A percentile compares a stretch with the other conserved stretches of the same genome.
Evolutionary conservation across 2,888 invertebrate species (phyloP).

Genomic region (Chloroclystis v-ata): DNA sequence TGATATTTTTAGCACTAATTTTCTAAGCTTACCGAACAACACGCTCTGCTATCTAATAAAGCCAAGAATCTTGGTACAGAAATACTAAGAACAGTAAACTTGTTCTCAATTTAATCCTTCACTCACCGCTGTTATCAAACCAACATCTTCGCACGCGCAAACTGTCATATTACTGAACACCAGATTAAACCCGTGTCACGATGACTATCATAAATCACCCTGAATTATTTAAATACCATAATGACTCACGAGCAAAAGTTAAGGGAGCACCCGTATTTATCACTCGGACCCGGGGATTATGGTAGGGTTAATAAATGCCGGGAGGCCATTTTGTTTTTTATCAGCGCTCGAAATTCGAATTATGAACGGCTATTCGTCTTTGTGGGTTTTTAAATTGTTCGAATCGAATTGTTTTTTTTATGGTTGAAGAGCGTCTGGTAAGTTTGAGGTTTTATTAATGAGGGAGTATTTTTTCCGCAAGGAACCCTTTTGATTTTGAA

Average conservation of each 20-base stretch:
- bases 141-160: slow-evolving; percentile 32
- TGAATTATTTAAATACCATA: slow-evolving; percentile 78
- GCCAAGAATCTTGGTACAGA: no score
- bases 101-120: slow-evolving; percentile 23
- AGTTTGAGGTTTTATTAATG: slow-evolving; percentile 5
- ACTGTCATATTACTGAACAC: slow-evolving; percentile 35
- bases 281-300: slow-evolving; percentile 61
- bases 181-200: slow-evolving; percentile 59
- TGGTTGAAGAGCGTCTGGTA: slow-evolving; percentile 4
- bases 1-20: no score
- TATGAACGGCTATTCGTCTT: slow-evolving; percentile 61
- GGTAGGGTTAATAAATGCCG: slow-evolving; percentile 69
- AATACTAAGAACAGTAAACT: no score
- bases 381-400: slow-evolving; percentile 38
- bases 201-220: slow-evolving; percentile 67
- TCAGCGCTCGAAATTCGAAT: slow-evolving; percentile 63
- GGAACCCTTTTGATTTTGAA: no score
- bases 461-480: slow-evolving; percentile 3
- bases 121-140: slow-evolving; percentile 23
- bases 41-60: no score
- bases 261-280: slow-evolving; percentile 66
- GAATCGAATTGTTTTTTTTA: slow-evolving; percentile 34
- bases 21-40: no score
- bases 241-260: slow-evolving; percentile 70
- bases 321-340: slow-evolving; percentile 65